These are phyloP conservation scores for Acanthosoma haemorrhoidale DNA, from an alignment of 2,888 invertebrate genomes.

Conservation along the genomic window DNA sequence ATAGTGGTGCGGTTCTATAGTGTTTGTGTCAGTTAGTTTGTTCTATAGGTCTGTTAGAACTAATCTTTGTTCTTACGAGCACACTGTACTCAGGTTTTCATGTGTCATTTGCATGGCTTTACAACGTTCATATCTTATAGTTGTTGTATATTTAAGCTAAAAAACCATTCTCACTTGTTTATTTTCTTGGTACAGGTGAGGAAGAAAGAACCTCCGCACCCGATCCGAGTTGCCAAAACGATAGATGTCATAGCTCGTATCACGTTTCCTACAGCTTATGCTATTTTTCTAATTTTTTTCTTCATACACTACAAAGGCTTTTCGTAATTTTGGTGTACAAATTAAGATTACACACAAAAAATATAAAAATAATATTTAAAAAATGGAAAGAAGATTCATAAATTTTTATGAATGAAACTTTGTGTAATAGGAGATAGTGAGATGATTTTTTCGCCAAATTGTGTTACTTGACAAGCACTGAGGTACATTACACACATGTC, in stretches of 20 bases:
- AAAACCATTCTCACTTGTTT: conserved; percentile 23
- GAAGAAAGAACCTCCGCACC: conserved; percentile 87
- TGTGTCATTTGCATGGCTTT: conserved; percentile 27
- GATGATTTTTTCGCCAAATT: not conserved
- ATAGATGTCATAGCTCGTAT: conserved; percentile 91
- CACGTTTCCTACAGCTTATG: conserved; percentile 88
- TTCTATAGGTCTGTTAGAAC: not conserved
- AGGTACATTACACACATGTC: not conserved
- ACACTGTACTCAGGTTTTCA: conserved; percentile 18
- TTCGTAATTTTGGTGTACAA: conserved; percentile 37
- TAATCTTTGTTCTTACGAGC: conserved; percentile 12
- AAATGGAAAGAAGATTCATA: not conserved
- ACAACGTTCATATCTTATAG: conserved; percentile 16
- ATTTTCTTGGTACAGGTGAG: conserved; percentile 62
- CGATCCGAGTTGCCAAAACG: conserved; percentile 87
- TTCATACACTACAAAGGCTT: conserved; percentile 72
- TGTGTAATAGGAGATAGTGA: not conserved
- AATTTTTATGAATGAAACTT: not conserved
- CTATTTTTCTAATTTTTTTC: conserved; percentile 90
- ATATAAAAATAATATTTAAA: too few species aligned
- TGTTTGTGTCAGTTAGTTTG: conserved; percentile 14
- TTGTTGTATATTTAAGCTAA: conserved; percentile 17
- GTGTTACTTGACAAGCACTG: not conserved
- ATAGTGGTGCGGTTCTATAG: not conserved
- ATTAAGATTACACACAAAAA: too few species aligned